A percentile compares a stretch with the other conserved stretches of the same genome.
Conservation (phyloP, 1,140 invertebrate species). For the Acromyrmex echinatior region DNA sequence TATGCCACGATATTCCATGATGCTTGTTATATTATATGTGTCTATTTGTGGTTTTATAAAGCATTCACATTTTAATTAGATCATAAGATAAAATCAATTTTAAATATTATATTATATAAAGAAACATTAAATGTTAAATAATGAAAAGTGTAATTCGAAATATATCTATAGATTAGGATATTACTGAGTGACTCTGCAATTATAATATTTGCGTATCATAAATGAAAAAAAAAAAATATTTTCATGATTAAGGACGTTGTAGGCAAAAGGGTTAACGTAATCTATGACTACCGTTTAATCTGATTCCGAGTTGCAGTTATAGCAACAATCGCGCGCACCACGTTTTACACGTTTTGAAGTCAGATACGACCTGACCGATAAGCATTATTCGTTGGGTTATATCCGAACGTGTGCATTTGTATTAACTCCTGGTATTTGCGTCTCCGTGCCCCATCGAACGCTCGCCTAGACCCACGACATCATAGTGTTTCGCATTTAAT, state of each 20-base stretch:
- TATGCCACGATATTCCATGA: neutral
- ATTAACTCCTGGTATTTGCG: constrained; percentile 29
- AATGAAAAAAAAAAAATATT: constrained; percentile 41
- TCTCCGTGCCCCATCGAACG: constrained; percentile 40
- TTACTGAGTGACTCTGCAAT: constrained; percentile 35
- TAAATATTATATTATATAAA: neutral
- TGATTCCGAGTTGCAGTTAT: constrained; percentile 63
- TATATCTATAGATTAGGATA: neutral
- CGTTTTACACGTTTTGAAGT: constrained; percentile 64
- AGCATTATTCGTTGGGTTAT: constrained; percentile 74
- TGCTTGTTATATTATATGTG: neutral
- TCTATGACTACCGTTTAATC: constrained; percentile 64
- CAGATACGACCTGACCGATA: constrained; percentile 61
- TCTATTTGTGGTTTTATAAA: neutral
- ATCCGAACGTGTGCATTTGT: neutral
- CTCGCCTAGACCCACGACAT: constrained; percentile 41
- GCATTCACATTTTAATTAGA: neutral
- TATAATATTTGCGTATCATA: constrained; percentile 42
- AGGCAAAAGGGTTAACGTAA: constrained; percentile 64
- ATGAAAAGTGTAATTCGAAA: constrained; percentile 4
- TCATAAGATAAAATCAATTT: neutral
- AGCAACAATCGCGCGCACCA: constrained; percentile 38
- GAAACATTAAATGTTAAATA: neutral
- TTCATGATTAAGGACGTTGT: constrained; percentile 33
- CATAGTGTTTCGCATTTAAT: constrained; percentile 47